Base-by-base conservation (phyloP, 2,113 vertebrate species). In the Nothocercus julius region DNA sequence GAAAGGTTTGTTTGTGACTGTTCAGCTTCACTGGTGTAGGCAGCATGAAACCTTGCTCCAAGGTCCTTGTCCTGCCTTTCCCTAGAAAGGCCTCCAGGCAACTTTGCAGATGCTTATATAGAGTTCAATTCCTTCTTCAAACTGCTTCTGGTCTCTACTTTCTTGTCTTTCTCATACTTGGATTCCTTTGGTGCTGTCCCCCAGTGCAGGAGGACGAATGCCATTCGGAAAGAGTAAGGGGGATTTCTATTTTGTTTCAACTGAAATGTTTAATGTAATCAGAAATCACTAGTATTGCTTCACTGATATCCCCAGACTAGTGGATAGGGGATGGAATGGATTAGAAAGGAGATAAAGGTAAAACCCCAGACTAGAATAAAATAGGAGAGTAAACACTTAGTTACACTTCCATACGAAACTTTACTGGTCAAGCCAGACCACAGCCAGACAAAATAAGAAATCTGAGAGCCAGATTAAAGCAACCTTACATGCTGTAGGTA, bases 311-410 rank as follows among this genome's bases (percentile, higher is more conserved):
- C 7, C 11, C 34, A 40, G 34, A 9, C 42, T 72, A 44, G 45
- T 47, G 40, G 61, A 8, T 13, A 38, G 3, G 2, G 12, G 0
- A 1, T 40, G 7, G 20, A 51, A 20, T 7, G 4, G 36, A 20
- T 36, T 54, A 66, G 69, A 82, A 90, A 62, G 66, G 18, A 91
- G 56, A 36, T 36, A 20, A 13, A 62, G 22, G 44, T 79, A 40
- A 84, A 91, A 86, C 64, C 5, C 1, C 4, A 68, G 36, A 2
- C 30, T 74, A 11, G 34, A 84, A 67, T 45, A 24, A 61, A 87
- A 83, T 42, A 1, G 4, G 11, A 40, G 5, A 0, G 0, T 51
- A 87, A 94, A 76, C 28, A 59, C 19, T 47, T 9, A 25, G 17
- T 67, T 83, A 64, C 4, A 19, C 1, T 72, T 90, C 63, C 42